These are phyloP conservation scores for Patiria miniata DNA, from an alignment of 35 echinoderm and acorn worm genomes.

Conservation along the genomic window DNA sequence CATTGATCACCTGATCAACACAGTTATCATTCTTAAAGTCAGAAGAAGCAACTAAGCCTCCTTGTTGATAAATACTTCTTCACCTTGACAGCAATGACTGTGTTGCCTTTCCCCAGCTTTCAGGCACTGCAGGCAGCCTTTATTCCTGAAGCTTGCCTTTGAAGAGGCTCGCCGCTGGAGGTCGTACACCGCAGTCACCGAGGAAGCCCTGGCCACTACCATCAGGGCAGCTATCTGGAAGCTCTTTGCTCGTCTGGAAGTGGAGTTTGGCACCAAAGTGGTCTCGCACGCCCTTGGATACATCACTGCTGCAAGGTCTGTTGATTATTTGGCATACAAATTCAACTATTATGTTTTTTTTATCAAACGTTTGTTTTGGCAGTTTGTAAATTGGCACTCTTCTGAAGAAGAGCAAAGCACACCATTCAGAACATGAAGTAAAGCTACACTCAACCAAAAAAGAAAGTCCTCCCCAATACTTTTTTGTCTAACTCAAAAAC, in stretches of 20 bases:
- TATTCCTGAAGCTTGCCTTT: constrained; percentile 96
- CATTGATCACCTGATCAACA: no score
- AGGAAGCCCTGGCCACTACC: constrained; percentile 73
- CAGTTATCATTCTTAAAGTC: no score
- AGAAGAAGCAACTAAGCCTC: no score
- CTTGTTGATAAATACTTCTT: no score
- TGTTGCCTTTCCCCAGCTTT: constrained; percentile 55
- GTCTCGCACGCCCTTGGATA: constrained; percentile 97
- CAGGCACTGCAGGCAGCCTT: constrained; percentile 75
- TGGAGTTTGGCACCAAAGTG: constrained; percentile 77
- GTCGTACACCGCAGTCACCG: constrained; percentile 74
- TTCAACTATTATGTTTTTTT: neutral
- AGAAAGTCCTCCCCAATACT: no score
- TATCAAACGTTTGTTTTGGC: neutral
- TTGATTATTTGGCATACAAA: neutral
- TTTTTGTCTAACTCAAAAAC: no score
- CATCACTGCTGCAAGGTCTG: constrained; percentile 86
- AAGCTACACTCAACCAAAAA: no score
- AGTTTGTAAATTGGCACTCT: neutral
- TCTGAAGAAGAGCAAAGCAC: no score
- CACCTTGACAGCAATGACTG: no score
- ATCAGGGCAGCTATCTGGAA: constrained; percentile 86
- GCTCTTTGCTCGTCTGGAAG: constrained; percentile 88
- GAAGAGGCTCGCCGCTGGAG: constrained; percentile 90
- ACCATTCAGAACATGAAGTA: no score